These are phyloP conservation scores for Galeruca laticollis DNA, from an alignment of 2,888 invertebrate genomes.

Conservation along the genomic window DNA sequence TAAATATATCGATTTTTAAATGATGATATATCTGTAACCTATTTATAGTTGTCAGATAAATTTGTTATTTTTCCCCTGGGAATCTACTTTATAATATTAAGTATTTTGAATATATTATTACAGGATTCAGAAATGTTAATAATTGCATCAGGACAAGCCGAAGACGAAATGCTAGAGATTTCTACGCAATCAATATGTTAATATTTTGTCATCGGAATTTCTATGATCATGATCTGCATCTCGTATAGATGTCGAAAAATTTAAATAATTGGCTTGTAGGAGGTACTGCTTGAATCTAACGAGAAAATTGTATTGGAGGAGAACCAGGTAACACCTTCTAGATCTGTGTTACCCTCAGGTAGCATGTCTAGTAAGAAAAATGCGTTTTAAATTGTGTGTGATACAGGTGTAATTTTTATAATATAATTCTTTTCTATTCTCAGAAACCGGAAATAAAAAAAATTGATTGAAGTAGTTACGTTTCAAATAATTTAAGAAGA, in stretches of 20 bases:
- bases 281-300: too few species aligned
- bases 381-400: too few species aligned
- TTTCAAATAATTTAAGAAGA: slow-evolving; percentile 2
- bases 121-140: too few species aligned
- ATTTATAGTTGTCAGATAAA: not conserved
- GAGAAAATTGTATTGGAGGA: not conserved
- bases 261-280: not conserved
- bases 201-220: not conserved
- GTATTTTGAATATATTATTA: too few species aligned
- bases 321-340: not conserved
- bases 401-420: too few species aligned
- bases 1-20: not conserved
- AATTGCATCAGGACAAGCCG: too few species aligned
- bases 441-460: not conserved
- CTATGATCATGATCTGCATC: too few species aligned
- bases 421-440: too few species aligned
- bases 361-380: slow-evolving; percentile 4
- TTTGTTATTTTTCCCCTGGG: not conserved
- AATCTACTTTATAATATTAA: not conserved
- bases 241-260: too few species aligned
- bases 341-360: not conserved
- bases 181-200: too few species aligned
- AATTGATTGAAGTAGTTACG: not conserved
- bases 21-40: not conserved
- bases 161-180: too few species aligned